Evolutionary conservation across 2,888 invertebrate genomes (phyloP), one percentile per base, ranked within the genome.

Genomic region (Busseola fusca): DNA sequence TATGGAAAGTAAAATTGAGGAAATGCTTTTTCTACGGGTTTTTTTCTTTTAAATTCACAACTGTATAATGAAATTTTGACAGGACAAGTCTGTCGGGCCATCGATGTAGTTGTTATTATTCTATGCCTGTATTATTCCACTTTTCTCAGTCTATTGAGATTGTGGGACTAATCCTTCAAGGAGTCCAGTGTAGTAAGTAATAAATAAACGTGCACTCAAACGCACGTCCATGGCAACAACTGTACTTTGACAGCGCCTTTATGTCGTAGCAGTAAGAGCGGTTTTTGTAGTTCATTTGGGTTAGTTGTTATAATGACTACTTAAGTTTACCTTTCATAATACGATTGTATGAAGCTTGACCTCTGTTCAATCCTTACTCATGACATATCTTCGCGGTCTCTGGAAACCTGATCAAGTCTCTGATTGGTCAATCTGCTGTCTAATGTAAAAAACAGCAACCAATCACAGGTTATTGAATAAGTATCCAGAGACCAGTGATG

Each of bases 301-400:
- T 34, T 7, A 34, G 6, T 34, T n/a, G n/a, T 34, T 34, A 34
- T 18, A 18, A 0, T 48, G 48, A 12, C 34, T 34, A n/a, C 3
- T 60, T 18, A 42, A 21, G 60, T 40, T 27, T 18, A 25, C 1
- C 14, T 45, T 45, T 27, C 14, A 2, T 62, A 16, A 30, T 9
- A n/a, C 16, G 16, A 12, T 27, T 71, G 34, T 69, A 45, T 45
- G 71, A 56, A 71, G 21, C 56, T 69, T 45, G 72, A 42, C 56
- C 34, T 14, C 30, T 10, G 0, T 56, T 56, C 1, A 25, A 34
- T 70, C 34, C 1, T 69, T 54, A 42, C 18, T 34, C 21, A 18
- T 34, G 66, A 21, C 12, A 30, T 42, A 3, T 42, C 30, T 34
- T 16, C 30, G 21, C 3, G 21, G 69, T 34, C 54, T 52, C 16